phyloP scores from a whole-genome alignment of 2,797 vertebrate genomes.

The Pangasius mekongensis region DNA sequence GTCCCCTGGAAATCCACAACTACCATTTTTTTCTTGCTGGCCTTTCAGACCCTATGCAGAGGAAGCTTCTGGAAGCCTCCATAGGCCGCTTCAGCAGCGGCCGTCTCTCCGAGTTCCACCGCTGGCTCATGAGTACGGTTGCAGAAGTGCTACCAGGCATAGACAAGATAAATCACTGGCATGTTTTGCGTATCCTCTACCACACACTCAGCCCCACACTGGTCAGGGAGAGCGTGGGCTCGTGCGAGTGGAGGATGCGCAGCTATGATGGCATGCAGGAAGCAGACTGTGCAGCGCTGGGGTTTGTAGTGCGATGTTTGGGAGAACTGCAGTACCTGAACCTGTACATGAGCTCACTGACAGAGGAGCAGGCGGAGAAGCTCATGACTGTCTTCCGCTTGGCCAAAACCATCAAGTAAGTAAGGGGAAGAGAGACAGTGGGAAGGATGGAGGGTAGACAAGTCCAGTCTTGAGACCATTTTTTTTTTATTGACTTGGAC shows the following conservation, averaged over 20 bases:
- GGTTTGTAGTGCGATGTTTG: constrained; percentile 62
- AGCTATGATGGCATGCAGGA: constrained; percentile 59
- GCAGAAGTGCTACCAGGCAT: constrained; percentile 39
- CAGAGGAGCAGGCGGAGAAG: constrained; percentile 55
- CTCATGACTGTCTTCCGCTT: constrained; percentile 64
- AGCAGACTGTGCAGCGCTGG: constrained; percentile 65
- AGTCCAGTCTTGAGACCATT: background rate
- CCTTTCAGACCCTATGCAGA: constrained; percentile 66
- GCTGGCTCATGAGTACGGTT: constrained; percentile 65
- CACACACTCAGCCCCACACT: constrained; percentile 70
- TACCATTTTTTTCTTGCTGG: constrained; percentile 72
- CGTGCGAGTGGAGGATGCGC: constrained; percentile 42
- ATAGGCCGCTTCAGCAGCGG: constrained; percentile 60
- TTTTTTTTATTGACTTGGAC: background rate
- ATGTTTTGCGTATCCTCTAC: constrained; percentile 69
- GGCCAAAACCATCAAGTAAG: constrained; percentile 68
- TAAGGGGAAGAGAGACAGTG: background rate
- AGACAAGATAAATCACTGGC: constrained; percentile 52
- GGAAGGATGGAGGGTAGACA: background rate
- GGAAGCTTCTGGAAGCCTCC: constrained; percentile 62
- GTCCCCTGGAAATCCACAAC: constrained; percentile 42
- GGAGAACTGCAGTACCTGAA: constrained; percentile 65
- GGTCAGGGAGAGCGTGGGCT: constrained; percentile 61
- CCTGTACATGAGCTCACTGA: constrained; percentile 59
- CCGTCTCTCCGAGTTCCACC: constrained; percentile 58